These are phyloP conservation scores for Anoplius nigerrimus DNA, from an alignment of 2,888 invertebrate genomes.

Conservation along the genomic window DNA sequence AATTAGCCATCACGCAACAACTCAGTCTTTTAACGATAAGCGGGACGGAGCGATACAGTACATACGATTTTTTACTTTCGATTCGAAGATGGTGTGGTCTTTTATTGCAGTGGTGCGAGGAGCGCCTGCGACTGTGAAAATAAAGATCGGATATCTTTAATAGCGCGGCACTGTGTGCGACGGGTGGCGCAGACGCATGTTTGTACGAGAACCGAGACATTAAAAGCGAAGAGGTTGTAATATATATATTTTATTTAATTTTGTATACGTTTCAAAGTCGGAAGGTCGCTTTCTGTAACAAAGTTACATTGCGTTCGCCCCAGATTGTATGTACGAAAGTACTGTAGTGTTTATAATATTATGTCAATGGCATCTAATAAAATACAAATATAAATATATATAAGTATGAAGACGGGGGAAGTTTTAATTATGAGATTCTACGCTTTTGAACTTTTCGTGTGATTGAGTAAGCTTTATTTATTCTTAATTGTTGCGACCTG, in stretches of 20 bases:
- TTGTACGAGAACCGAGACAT: conserved; percentile 25
- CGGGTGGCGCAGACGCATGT: conserved; percentile 18
- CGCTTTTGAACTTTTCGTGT: no score
- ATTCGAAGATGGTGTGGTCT: neutral
- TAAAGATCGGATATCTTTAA: no score
- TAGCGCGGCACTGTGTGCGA: no score
- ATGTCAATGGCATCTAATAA: conserved; percentile 56
- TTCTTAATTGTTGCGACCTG: no score
- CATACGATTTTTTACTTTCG: conserved; percentile 1
- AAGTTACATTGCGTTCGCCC: conserved; percentile 43
- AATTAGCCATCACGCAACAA: no score
- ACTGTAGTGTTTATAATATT: conserved; percentile 48
- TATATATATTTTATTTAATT: conserved; percentile 59
- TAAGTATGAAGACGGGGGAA: neutral
- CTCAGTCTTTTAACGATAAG: no score
- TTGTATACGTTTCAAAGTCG: conserved; percentile 52
- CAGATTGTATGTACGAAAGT: conserved; percentile 40
- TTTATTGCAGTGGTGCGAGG: neutral
- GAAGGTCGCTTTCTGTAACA: conserved; percentile 45
- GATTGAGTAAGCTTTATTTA: no score
- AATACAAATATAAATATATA: conserved; percentile 22
- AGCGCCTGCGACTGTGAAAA: conserved; percentile 1
- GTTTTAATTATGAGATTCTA: no score
- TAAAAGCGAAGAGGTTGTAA: conserved; percentile 43
- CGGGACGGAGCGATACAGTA: neutral